Percentiles rank a stretch among this genome's conserved stretches.
These are phyloP conservation scores for Aphis gossypii DNA, from an alignment of 1,140 invertebrate genomes.

Conservation along the genomic window DNA sequence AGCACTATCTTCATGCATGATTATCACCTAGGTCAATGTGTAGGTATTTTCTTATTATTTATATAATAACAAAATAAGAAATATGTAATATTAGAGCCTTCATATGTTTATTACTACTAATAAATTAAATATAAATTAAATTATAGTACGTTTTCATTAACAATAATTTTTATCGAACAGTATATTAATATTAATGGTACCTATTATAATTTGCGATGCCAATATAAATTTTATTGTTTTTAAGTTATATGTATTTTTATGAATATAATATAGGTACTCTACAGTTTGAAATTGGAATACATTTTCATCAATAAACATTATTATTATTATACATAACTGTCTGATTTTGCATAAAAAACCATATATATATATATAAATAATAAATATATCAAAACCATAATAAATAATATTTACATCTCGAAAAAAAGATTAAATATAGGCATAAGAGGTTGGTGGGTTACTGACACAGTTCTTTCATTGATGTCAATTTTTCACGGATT, in stretches of 20 bases:
- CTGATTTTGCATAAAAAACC: not conserved
- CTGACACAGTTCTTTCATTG: not conserved
- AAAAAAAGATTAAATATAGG: not conserved
- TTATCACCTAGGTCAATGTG: constrained; percentile 6
- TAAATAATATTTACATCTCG: not conserved
- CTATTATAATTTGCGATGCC: not conserved
- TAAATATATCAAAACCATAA: too few species aligned
- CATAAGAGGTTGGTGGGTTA: not conserved
- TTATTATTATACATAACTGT: not conserved
- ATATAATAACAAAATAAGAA: not conserved
- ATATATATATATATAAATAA: too few species aligned
- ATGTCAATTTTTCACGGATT: too few species aligned
- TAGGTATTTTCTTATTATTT: not conserved
- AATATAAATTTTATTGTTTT: not conserved
- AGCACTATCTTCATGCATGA: not conserved
- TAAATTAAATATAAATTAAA: not conserved
- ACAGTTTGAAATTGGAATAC: too few species aligned
- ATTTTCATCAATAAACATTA: too few species aligned
- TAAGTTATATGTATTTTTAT: not conserved
- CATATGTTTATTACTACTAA: not conserved
- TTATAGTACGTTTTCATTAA: not conserved
- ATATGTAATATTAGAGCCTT: not conserved
- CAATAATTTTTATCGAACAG: not conserved
- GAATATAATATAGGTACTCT: too few species aligned
- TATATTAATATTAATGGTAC: not conserved